Evolutionary conservation across 2,113 vertebrate species (phyloP).

Genomic region (Platycercus adscitus): DNA sequence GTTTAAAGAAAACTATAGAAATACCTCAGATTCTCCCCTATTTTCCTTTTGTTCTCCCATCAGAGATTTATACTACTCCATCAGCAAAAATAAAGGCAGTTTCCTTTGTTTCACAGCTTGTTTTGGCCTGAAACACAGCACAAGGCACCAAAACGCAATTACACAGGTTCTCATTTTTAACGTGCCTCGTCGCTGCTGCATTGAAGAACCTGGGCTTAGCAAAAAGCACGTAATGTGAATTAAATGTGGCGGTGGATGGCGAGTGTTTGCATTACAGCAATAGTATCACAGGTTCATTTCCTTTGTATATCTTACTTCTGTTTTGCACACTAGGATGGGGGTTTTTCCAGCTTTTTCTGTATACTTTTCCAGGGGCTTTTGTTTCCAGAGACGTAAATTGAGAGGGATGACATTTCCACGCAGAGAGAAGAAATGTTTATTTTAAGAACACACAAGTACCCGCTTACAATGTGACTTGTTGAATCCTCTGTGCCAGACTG

Average conservation of each 20-base stretch:
- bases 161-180: not conserved
- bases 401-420: slow-evolving; percentile 50
- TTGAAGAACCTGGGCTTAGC: not conserved
- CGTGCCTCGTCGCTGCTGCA: not conserved
- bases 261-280: slow-evolving; percentile 55
- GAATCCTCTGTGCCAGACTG: slow-evolving; percentile 57
- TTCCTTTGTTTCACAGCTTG: not conserved
- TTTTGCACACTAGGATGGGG: slow-evolving; percentile 31
- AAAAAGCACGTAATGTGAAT: slow-evolving; percentile 52
- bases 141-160: not conserved
- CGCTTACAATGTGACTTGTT: slow-evolving; percentile 44
- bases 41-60: not conserved
- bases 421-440: slow-evolving; percentile 68
- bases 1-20: not conserved
- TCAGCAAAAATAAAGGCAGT: not conserved
- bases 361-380: slow-evolving; percentile 65
- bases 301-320: slow-evolving; percentile 67
- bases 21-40: not conserved
- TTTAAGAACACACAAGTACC: slow-evolving; percentile 65
- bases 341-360: slow-evolving; percentile 59
- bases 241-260: slow-evolving; percentile 22
- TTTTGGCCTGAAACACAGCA: not conserved
- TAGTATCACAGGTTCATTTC: slow-evolving; percentile 69
- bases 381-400: slow-evolving; percentile 62
- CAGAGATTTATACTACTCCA: not conserved